phyloP scores from a whole-genome alignment of 2,888 invertebrate species.

The Acholoe squamosa region DNA sequence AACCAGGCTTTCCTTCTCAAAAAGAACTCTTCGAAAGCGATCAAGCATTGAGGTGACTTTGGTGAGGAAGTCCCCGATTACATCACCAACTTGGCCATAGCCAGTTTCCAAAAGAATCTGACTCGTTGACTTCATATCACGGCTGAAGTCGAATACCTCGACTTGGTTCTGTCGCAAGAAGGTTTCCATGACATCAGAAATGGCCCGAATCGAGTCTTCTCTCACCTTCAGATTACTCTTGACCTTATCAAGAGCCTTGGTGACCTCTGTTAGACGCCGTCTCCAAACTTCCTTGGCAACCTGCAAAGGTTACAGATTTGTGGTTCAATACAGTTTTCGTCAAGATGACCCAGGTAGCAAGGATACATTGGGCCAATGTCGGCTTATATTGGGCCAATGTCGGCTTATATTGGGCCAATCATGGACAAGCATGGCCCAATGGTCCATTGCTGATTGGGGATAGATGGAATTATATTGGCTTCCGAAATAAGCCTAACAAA shows the following conservation, averaged over 20 bases:
- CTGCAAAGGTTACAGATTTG: no score
- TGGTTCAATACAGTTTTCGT: no score
- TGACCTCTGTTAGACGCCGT: slow-evolving; percentile 15
- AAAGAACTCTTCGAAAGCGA: background rate
- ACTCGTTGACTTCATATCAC: slow-evolving; percentile 47
- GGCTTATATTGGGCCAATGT: no score
- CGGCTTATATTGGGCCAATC: no score
- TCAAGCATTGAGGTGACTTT: slow-evolving; percentile 29
- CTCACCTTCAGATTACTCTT: background rate
- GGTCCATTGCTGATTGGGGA: no score
- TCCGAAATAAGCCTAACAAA: no score
- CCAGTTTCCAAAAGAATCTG: slow-evolving; percentile 38
- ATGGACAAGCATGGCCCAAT: no score
- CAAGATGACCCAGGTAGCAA: no score
- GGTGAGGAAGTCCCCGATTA: background rate
- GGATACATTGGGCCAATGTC: no score
- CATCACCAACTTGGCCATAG: background rate
- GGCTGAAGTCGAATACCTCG: slow-evolving; percentile 31
- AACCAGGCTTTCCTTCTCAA: slow-evolving; percentile 45
- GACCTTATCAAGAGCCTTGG: slow-evolving; percentile 10
- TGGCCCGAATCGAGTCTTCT: slow-evolving; percentile 4
- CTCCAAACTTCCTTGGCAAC: slow-evolving; percentile 45
- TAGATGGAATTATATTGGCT: no score
- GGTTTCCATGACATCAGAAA: slow-evolving; percentile 8
- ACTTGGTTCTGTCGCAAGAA: slow-evolving; percentile 34